A percentile compares a stretch with the other conserved stretches of the same genome.
These are phyloP conservation scores for Lonchura striata DNA, from an alignment of 2,113 vertebrate genomes.

Conservation along the genomic window DNA sequence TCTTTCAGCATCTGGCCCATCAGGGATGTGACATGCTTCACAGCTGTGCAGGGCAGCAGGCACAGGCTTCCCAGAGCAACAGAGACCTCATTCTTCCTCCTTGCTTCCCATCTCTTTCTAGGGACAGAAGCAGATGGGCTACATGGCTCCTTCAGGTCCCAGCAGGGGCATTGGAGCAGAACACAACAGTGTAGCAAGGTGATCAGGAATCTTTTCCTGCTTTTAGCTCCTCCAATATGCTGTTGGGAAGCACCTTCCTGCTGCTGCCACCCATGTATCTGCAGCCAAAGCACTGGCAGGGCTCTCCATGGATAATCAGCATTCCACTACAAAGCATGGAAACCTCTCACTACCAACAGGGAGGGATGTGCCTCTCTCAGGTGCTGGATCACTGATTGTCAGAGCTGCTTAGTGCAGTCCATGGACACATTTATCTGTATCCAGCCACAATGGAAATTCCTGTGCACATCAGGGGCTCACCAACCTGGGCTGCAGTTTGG, in stretches of 20 bases:
- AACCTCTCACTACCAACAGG: rapidly evolving
- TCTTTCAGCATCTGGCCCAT: conserved; percentile 41
- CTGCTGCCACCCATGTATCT: neutral
- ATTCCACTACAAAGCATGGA: neutral
- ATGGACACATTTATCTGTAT: neutral
- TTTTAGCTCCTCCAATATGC: neutral
- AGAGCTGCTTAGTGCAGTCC: neutral
- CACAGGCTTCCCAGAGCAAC: neutral
- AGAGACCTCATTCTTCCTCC: neutral
- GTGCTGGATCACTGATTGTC: neutral
- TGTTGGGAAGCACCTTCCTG: neutral
- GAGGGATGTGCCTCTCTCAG: neutral
- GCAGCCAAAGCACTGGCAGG: neutral
- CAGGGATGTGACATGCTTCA: neutral
- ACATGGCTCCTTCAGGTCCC: neutral
- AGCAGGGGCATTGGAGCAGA: neutral
- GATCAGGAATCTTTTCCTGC: neutral
- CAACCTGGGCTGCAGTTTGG: neutral
- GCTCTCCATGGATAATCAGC: neutral
- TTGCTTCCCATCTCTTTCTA: neutral
- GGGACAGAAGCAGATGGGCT: neutral
- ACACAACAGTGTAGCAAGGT: neutral
- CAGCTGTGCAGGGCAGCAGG: conserved; percentile 33
- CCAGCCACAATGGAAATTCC: neutral
- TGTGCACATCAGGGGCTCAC: neutral